Evolutionary conservation across 2,888 invertebrate genomes (phyloP).

Genomic region (Chorisops tibialis): DNA sequence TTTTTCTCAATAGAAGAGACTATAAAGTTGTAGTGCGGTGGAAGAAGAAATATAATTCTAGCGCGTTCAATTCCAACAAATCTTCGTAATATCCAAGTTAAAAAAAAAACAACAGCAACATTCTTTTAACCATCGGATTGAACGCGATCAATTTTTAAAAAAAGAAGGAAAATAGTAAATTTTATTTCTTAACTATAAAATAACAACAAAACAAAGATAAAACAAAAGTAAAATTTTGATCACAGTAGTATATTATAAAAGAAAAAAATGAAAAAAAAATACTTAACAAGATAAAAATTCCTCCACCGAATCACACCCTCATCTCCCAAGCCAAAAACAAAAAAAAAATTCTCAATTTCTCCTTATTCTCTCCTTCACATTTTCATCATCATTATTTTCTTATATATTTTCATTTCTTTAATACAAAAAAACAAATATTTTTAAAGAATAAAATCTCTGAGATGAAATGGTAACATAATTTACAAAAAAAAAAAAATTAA

Average conservation of each 20-base stretch:
- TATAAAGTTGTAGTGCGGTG: no score
- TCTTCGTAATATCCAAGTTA: no score
- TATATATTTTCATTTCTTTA: conserved; percentile 1
- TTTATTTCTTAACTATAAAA: conserved; percentile 10
- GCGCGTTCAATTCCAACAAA: no score
- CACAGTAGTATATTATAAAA: conserved; percentile 24
- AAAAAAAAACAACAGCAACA: no score
- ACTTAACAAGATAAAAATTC: conserved; percentile 20
- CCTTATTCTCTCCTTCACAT: neutral
- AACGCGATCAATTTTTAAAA: neutral
- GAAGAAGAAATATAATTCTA: no score
- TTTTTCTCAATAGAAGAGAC: no score
- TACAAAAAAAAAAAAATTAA: conserved; percentile 12
- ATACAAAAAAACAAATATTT: conserved; percentile 10
- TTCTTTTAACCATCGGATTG: conserved; percentile 19
- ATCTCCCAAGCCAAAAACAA: conserved; percentile 23
- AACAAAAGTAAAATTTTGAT: conserved; percentile 16
- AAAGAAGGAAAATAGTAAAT: conserved; percentile 15
- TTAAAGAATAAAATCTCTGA: conserved; percentile 21
- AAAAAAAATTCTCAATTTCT: neutral
- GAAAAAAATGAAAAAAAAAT: conserved; percentile 17
- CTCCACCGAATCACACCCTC: conserved; percentile 26
- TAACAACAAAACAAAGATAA: conserved; percentile 17
- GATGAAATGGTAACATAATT: conserved; percentile 31
- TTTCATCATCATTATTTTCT: neutral